These are phyloP conservation scores for Pterocles orientalis DNA, from an alignment of 2,113 vertebrate species.

Conservation along the genomic window DNA sequence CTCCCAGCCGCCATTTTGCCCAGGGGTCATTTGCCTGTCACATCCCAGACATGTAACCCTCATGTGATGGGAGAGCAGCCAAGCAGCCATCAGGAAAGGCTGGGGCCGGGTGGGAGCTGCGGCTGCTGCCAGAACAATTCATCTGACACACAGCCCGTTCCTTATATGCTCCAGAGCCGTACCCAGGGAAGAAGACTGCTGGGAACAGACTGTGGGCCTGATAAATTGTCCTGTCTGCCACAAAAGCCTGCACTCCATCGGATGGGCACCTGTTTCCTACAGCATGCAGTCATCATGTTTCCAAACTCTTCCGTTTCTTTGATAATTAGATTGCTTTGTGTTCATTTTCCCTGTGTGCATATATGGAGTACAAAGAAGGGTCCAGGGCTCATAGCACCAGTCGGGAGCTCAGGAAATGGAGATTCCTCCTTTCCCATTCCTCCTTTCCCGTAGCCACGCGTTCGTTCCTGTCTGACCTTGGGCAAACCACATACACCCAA, in stretches of 20 bases:
- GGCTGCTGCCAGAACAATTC: slow-evolving; percentile 22
- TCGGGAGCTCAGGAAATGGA: neutral
- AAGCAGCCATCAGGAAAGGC: slow-evolving; percentile 16
- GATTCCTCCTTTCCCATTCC: neutral
- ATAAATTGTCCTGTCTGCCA: neutral
- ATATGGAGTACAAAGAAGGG: neutral
- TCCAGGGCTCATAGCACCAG: neutral
- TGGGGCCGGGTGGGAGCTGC: slow-evolving; percentile 12
- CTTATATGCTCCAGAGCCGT: neutral
- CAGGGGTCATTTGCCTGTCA: slow-evolving; percentile 22
- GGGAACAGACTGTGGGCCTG: neutral
- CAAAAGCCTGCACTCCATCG: neutral
- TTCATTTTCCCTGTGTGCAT: neutral
- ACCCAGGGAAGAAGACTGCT: neutral
- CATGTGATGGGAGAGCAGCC: slow-evolving; percentile 27
- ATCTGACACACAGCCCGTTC: neutral
- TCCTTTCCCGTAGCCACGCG: neutral
- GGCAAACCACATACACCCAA: neutral
- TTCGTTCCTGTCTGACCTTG: neutral
- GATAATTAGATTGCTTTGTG: neutral
- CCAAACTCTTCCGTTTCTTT: neutral
- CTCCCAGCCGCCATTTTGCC: slow-evolving; percentile 9
- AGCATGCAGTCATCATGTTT: neutral
- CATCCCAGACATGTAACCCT: neutral
- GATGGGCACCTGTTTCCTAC: neutral